Base-by-base conservation (phyloP, 2,888 invertebrate species). In the Paralinhomoeus sp. region DNA sequence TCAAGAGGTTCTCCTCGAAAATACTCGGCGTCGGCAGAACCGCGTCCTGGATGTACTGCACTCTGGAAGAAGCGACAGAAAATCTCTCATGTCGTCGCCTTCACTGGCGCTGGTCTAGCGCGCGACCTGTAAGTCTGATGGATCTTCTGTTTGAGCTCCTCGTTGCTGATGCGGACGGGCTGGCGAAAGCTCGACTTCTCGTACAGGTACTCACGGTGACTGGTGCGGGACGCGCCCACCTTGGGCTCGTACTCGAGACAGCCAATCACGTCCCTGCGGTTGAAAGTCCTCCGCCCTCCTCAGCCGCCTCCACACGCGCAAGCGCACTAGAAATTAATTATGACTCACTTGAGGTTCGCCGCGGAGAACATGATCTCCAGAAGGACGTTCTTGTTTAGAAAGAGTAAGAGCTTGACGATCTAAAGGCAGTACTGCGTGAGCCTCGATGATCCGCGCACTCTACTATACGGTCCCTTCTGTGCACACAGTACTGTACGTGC, bases 41-140 rank as follows among this genome's bases (percentile, higher is more conserved):
- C 57, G 93, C 89, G 69, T 99, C 97, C 55, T 50, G 60, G 59
- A 97, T 91, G 68, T 99, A 99, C 71, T 99, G 97, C 61, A 97
- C 91, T n/a, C n/a, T n/a, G n/a, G n/a, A n/a, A n/a, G n/a, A n/a
- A n/a, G n/a, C 65, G 12, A 31, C 15, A n/a, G n/a, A n/a, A 9
- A 31, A 12, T 15, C 31, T 15, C 31, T 31, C 31, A 31, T 15
- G 9, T 15, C 31, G 12, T 15, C 31, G 31, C 31, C 31, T 31
- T 31, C 31, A 31, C 9, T 31, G 12, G 12, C 31, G 15, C 31
- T 31, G 12, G 12, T 31, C 31, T 31, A 9, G 9, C 9, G 15
- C n/a, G n/a, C n/a, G n/a, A n/a, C 33, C 93, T 76, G 69, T 91
- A 97, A 45, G 93, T 97, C 70, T 97, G 93, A 69, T 99, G 97